Evolutionary conservation across 2,888 invertebrate genomes (phyloP).

Genomic region (Caenorhabditis uteleia): DNA sequence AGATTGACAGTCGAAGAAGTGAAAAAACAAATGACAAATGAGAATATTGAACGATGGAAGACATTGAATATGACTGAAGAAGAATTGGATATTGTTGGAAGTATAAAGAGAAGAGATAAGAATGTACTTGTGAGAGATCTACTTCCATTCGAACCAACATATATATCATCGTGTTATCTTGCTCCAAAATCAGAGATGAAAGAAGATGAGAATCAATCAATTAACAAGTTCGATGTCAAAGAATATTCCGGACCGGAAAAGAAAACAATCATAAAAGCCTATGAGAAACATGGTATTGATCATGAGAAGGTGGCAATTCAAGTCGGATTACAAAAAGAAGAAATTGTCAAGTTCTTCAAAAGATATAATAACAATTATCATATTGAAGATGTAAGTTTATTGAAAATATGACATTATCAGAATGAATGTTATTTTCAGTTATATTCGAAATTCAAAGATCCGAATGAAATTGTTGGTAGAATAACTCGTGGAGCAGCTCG

Average conservation of each 20-base stretch:
- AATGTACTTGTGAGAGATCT: background rate
- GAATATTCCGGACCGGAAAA: background rate
- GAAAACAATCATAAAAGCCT: background rate
- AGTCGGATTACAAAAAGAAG: background rate
- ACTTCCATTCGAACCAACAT: background rate
- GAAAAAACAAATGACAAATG: background rate
- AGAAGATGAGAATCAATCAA: background rate
- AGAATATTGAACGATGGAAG: no score
- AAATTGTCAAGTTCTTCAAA: background rate
- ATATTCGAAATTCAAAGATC: no score
- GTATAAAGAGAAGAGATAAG: no score
- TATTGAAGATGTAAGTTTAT: background rate
- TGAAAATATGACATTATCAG: no score
- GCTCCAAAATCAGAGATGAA: background rate
- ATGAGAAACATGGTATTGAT: conserved; percentile 3
- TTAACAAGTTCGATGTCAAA: background rate
- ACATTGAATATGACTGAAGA: no score
- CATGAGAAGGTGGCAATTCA: background rate
- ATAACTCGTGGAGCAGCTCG: no score
- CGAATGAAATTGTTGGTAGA: no score
- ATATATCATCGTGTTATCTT: background rate
- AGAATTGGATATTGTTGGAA: no score
- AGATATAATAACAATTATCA: background rate
- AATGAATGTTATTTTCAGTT: no score
- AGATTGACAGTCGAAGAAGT: background rate